These are phyloP conservation scores for Orycteropus afer DNA, from an alignment of 2,113 vertebrate species.

Conservation along the genomic window DNA sequence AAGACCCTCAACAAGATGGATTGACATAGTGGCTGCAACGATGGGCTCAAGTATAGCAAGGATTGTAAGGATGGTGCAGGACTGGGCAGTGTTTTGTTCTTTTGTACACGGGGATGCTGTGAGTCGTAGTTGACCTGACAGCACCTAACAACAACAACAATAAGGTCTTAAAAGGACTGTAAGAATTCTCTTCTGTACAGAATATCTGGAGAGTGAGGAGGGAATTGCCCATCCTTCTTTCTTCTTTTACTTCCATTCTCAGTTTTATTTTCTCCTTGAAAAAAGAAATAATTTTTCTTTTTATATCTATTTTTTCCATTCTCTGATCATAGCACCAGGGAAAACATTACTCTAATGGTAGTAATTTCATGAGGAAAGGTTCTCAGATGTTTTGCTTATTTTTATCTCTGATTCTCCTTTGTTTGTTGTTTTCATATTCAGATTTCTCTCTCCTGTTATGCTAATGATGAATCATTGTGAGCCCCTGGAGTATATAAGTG, in stretches of 20 bases:
- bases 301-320: neutral
- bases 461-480: neutral
- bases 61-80: too few species aligned
- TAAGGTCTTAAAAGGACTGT: neutral
- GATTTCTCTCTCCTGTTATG: slow-evolving; percentile 45
- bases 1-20: too few species aligned
- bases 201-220: neutral
- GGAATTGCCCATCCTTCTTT: neutral
- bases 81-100: too few species aligned
- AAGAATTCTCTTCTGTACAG: neutral
- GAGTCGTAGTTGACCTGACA: too few species aligned
- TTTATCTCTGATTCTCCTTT: neutral
- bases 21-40: too few species aligned
- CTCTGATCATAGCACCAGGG: neutral
- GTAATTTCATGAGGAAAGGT: neutral
- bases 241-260: neutral
- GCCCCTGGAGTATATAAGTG: neutral
- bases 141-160: too few species aligned
- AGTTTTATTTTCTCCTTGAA: slow-evolving; percentile 28
- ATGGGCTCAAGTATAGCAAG: too few species aligned
- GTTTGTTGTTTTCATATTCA: slow-evolving; percentile 47
- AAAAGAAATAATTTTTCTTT: neutral
- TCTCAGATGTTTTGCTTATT: neutral
- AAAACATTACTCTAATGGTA: neutral
- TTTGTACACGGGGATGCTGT: too few species aligned